A percentile compares a stretch with the other conserved stretches of the same genome.
Evolutionary conservation across 2,113 vertebrate genomes (phyloP).

Genomic region (Prunella himalayana): DNA sequence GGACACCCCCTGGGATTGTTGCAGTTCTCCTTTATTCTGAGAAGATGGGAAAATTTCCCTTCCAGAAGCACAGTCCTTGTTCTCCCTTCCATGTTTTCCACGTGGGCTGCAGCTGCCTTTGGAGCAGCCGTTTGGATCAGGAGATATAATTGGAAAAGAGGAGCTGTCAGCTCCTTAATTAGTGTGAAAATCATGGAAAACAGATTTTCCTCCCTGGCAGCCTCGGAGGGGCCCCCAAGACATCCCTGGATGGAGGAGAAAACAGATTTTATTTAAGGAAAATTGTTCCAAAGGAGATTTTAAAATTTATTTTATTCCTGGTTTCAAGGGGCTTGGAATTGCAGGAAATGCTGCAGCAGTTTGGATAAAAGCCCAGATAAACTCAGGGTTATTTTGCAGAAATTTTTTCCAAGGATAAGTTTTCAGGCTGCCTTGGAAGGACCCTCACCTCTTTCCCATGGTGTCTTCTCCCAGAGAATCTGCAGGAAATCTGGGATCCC

Average conservation of each 20-base stretch:
- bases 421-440: neutral
- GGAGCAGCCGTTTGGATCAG: neutral
- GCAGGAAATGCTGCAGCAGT: neutral
- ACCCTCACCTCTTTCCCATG: neutral
- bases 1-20: accelerated
- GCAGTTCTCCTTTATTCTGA: neutral
- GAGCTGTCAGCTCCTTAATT: neutral
- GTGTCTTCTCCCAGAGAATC: accelerated
- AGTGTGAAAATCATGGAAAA: neutral
- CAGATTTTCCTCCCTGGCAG: neutral
- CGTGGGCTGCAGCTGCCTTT: neutral
- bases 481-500: neutral
- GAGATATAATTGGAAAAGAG: neutral
- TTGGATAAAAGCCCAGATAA: neutral
- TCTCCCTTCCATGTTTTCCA: neutral
- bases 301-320: neutral
- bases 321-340: neutral
- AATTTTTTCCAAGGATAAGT: neutral
- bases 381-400: neutral
- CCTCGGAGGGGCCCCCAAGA: neutral
- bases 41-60: neutral
- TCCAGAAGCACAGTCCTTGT: neutral
- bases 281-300: neutral
- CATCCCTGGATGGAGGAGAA: neutral
- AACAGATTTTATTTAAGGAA: neutral